phyloP scores from a whole-genome alignment of 2,797 vertebrate genomes.

The Takifugu rubripes region DNA sequence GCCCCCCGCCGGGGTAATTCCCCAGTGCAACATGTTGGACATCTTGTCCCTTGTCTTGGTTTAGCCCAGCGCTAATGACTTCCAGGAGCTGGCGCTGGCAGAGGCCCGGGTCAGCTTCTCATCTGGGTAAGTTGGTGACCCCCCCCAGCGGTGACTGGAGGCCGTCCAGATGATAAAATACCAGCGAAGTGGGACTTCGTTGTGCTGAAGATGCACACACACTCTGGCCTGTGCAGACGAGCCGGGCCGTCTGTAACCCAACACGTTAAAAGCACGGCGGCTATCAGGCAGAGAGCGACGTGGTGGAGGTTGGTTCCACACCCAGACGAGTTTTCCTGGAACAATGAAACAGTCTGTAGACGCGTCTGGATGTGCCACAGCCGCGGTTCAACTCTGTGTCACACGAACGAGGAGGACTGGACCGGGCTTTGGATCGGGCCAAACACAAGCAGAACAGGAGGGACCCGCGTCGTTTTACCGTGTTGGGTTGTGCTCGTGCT shows the following conservation, averaged over 20 bases:
- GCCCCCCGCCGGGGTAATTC: conserved; percentile 25
- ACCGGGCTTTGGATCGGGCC: too few relatives aligned
- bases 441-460: too few relatives aligned
- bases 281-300: background rate
- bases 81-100: conserved; percentile 50
- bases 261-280: background rate
- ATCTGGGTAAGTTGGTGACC: conserved; percentile 55
- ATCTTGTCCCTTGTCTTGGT: conserved; percentile 38
- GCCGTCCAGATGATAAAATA: conserved; percentile 59
- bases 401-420: conserved; percentile 36
- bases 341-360: conserved; percentile 20
- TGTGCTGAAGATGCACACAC: conserved; percentile 20
- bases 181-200: conserved; percentile 52
- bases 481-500: too few relatives aligned
- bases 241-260: conserved; percentile 2
- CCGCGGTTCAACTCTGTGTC: conserved; percentile 28
- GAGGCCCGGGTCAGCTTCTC: conserved; percentile 68
- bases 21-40: conserved; percentile 28
- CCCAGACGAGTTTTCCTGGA: conserved; percentile 8
- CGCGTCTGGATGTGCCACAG: conserved; percentile 17
- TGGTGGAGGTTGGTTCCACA: conserved; percentile 4
- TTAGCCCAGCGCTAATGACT: conserved; percentile 62
- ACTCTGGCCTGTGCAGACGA: conserved; percentile 25
- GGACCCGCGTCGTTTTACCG: too few relatives aligned
- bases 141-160: conserved; percentile 40